A percentile compares a stretch with the other conserved stretches of the same genome.
Evolutionary conservation across 2,888 invertebrate species (phyloP).

Genomic region (Augiades crinisus): DNA sequence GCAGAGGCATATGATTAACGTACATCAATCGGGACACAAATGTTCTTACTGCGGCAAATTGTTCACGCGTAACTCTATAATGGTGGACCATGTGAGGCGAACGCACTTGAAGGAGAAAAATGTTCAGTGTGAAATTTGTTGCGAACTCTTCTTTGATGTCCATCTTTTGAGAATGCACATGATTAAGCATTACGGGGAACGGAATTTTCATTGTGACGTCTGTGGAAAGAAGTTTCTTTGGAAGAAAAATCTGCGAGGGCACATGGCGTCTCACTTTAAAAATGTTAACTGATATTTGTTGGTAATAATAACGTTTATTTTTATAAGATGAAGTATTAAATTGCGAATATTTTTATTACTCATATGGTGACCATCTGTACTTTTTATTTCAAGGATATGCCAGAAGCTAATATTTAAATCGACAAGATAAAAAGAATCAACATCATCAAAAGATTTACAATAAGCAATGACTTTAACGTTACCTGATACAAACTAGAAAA

Average conservation of each 20-base stretch:
- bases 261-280: conserved; percentile 48
- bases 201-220: conserved; percentile 73
- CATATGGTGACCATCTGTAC: too few relatives aligned
- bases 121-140: conserved; percentile 48
- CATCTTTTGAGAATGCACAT: conserved; percentile 53
- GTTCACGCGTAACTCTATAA: conserved; percentile 45
- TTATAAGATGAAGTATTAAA: too few relatives aligned
- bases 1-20: conserved; percentile 42
- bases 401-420: not conserved
- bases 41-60: conserved; percentile 48
- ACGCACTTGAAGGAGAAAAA: conserved; percentile 51
- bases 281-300: conserved; percentile 5
- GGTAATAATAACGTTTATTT: too few relatives aligned
- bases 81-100: conserved; percentile 47
- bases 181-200: conserved; percentile 68
- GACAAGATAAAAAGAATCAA: too few relatives aligned
- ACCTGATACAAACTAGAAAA: conserved; percentile 36
- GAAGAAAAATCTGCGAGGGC: conserved; percentile 76
- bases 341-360: too few relatives aligned
- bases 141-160: conserved; percentile 48
- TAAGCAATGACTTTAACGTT: too few relatives aligned
- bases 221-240: conserved; percentile 78
- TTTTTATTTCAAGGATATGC: too few relatives aligned
- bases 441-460: too few relatives aligned
- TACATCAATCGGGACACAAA: conserved; percentile 42